Base-by-base conservation (phyloP, 2,113 vertebrate species). In the Platysternon megacephalum region DNA sequence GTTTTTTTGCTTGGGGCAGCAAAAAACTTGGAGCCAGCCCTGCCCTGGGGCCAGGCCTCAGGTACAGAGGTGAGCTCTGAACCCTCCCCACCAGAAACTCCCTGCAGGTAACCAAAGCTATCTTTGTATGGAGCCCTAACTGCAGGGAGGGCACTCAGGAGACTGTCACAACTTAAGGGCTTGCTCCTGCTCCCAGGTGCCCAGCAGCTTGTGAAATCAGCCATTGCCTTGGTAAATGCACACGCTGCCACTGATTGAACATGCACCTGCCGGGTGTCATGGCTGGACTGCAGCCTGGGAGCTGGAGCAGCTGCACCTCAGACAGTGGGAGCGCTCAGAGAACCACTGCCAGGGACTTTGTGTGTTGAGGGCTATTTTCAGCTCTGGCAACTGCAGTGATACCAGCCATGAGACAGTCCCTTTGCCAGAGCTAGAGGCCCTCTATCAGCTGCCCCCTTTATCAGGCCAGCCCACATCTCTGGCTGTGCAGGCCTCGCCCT, bases 221-320 rank as follows among this genome's bases (percentile, higher is more conserved):
- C 42, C 10, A 28, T 80, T 80, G 74, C 68, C 68, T 79, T 79
- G 16, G 2, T 22, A 79, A 56, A n/a, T 72, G 13, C 39, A 10
- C 29, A 2, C 51, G 28, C 72, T 87, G 22, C 80, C 58, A 81
- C 39, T 35, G 28, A 51, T 9, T 35, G 16, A 32, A 32, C 46
- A 21, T 58, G 8, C 17, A 9, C 61, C 13, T n/a, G 61, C 61
- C 0, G 1, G 0, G 24, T 12, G 39, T 76, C 39, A 13, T 4
- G 84, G 56, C 83, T 3, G 42, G 6, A 78, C 39, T 79, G 65
- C 56, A 51, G 68, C 46, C 68, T 32, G 8, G 55, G 49, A 12
- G 28, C 65, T 17, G 48, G 56, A 55, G 9, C 49, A 83, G 29
- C 11, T 39, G 79, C n/a, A 13, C 44, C 76, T 29, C 65, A 19